phyloP scores from a whole-genome alignment of 1,140 invertebrate species.

The Drosophila dunni region DNA sequence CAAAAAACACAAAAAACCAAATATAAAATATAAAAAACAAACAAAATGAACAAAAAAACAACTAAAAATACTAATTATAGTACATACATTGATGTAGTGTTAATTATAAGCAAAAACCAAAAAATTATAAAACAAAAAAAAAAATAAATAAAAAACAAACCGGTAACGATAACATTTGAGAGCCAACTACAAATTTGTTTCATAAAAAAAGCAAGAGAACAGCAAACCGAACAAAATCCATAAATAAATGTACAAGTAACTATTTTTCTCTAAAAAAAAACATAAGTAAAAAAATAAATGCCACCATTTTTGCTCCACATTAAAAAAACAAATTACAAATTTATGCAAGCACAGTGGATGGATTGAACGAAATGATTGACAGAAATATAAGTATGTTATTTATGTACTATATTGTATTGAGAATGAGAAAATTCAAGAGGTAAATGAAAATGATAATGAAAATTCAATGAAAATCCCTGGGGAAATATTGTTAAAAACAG shows the following conservation, averaged over 20 bases:
- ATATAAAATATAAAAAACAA: slow-evolving; percentile 56
- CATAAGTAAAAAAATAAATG: slow-evolving; percentile 59
- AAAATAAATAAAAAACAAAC: neutral
- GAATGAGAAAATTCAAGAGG: slow-evolving; percentile 18
- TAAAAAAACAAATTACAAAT: slow-evolving; percentile 48
- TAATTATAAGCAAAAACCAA: slow-evolving; percentile 68
- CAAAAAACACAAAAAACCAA: slow-evolving; percentile 43
- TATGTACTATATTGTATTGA: slow-evolving; percentile 30
- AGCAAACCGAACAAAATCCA: slow-evolving; percentile 42
- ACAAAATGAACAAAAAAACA: slow-evolving; percentile 52
- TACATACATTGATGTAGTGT: slow-evolving; percentile 83
- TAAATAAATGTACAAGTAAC: slow-evolving; percentile 77
- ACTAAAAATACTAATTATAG: slow-evolving; percentile 84
- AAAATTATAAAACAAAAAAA: slow-evolving; percentile 15
- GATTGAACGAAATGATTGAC: slow-evolving; percentile 27
- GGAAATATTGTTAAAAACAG: slow-evolving; percentile 55
- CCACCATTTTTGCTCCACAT: slow-evolving; percentile 79
- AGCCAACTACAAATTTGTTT: slow-evolving; percentile 72
- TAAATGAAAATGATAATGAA: neutral
- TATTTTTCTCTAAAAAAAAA: slow-evolving; percentile 78
- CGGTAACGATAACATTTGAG: slow-evolving; percentile 42
- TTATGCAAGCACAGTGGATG: slow-evolving; percentile 61
- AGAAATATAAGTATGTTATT: slow-evolving; percentile 32
- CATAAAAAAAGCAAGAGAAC: slow-evolving; percentile 63
- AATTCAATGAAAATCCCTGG: slow-evolving; percentile 38